phyloP scores from a whole-genome alignment of 2,113 vertebrate genomes.

The Tamias sibiricus region DNA sequence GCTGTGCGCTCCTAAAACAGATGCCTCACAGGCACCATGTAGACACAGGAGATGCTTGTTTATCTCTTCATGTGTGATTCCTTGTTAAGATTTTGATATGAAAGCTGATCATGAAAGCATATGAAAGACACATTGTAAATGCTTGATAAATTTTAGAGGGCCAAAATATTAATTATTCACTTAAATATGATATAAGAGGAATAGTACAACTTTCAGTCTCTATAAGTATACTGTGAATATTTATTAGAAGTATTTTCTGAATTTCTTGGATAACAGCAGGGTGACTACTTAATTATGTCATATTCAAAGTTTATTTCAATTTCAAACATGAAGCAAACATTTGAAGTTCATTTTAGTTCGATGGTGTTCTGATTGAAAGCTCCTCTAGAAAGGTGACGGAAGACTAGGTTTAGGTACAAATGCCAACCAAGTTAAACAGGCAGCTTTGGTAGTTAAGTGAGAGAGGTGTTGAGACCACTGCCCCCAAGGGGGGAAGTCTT shows the following conservation, averaged over 20 bases:
- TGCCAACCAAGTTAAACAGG: background rate
- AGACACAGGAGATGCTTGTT: background rate
- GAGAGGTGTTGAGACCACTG: background rate
- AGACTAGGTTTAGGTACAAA: background rate
- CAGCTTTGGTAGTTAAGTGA: background rate
- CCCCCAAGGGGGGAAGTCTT: too few relatives aligned
- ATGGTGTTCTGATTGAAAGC: background rate
- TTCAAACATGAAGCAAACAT: background rate
- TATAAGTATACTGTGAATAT: background rate
- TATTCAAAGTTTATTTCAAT: background rate
- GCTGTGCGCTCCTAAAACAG: fast-evolving
- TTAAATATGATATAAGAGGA: background rate
- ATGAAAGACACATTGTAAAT: background rate
- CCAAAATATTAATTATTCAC: background rate
- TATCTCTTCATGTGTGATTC: background rate
- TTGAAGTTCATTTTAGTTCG: background rate
- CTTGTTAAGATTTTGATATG: background rate
- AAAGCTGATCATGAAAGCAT: background rate
- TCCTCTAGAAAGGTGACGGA: background rate
- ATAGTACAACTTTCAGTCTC: background rate
- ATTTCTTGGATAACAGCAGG: background rate
- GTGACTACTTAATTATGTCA: background rate
- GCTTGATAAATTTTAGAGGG: background rate
- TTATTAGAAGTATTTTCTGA: background rate
- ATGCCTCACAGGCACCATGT: fast-evolving